Conservation (phyloP, 2,113 vertebrate species). For the Thymallus thymallus region DNA sequence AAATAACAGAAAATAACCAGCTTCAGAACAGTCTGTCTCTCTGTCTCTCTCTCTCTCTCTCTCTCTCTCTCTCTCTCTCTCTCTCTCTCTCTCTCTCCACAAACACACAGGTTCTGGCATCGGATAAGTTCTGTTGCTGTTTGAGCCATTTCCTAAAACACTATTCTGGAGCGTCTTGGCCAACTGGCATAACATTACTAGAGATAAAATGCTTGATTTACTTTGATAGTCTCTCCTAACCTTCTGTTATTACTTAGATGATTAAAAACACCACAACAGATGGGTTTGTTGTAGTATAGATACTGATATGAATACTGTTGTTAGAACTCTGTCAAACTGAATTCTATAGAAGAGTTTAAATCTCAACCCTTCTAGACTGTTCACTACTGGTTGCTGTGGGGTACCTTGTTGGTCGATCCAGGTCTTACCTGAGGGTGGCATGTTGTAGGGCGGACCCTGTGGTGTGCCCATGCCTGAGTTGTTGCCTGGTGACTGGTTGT, state of each 20-base stretch:
- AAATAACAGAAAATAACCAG: not conserved
- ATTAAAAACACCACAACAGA: too few species aligned
- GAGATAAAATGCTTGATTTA: not conserved
- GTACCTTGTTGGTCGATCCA: not conserved
- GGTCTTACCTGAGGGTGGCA: constrained; percentile 84
- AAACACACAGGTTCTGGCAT: not conserved
- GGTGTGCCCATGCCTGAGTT: constrained; percentile 81
- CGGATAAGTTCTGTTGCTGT: not conserved
- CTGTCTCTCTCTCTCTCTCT: not conserved
- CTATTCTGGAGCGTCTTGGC: not conserved
- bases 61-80: not conserved
- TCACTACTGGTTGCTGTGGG: not conserved
- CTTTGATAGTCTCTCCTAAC: not conserved
- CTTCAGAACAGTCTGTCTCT: not conserved
- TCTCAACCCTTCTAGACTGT: not conserved
- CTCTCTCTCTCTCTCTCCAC: not conserved
- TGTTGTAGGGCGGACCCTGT: constrained; percentile 82
- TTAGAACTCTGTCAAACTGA: not conserved
- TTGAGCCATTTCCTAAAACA: not conserved
- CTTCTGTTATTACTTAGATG: not conserved
- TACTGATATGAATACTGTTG: too few species aligned
- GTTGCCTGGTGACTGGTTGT: constrained; percentile 85
- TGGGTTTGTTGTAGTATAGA: too few species aligned
- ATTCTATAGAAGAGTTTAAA: not conserved
- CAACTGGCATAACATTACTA: not conserved